A percentile compares a stretch with the other conserved stretches of the same genome.
phyloP scores from a whole-genome alignment of 2,797 vertebrate genomes.

The Tenualosa ilisha region DNA sequence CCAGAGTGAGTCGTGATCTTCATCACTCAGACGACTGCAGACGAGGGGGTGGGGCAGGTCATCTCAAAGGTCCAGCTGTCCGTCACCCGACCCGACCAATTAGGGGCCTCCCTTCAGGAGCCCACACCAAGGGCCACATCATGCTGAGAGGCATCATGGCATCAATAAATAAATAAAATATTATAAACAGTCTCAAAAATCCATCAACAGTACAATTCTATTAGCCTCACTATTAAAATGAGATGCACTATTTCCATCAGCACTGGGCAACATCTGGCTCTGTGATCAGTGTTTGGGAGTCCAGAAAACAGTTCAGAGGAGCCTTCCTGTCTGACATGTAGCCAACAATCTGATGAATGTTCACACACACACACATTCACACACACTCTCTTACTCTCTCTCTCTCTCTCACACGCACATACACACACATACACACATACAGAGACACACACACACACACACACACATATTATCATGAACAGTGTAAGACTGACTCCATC shows the following conservation, averaged over 20 bases:
- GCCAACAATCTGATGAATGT: neutral
- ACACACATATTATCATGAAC: neutral
- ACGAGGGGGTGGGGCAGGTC: conserved; percentile 25
- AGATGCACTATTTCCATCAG: neutral
- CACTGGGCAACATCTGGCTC: neutral
- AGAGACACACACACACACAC: too few relatives aligned
- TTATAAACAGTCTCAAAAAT: neutral
- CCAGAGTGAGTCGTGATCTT: conserved; percentile 47
- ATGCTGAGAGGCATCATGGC: conserved; percentile 18
- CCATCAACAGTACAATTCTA: neutral
- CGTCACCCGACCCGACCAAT: conserved; percentile 29
- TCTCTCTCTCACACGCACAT: too few relatives aligned
- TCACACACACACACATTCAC: too few relatives aligned
- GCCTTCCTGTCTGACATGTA: neutral
- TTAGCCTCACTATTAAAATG: neutral
- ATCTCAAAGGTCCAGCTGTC: conserved; percentile 44
- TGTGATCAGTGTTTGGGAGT: neutral
- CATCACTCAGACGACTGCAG: conserved; percentile 55
- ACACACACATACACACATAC: too few relatives aligned
- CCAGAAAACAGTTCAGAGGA: neutral
- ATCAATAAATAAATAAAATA: neutral
- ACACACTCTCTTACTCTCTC: too few relatives aligned
- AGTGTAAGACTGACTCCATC: too few relatives aligned
- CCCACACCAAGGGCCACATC: conserved; percentile 17
- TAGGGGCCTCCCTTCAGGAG: conserved; percentile 33